These are phyloP conservation scores for Rousettus madagascariensis DNA, from an alignment of 2,797 vertebrate genomes.

Conservation along the genomic window DNA sequence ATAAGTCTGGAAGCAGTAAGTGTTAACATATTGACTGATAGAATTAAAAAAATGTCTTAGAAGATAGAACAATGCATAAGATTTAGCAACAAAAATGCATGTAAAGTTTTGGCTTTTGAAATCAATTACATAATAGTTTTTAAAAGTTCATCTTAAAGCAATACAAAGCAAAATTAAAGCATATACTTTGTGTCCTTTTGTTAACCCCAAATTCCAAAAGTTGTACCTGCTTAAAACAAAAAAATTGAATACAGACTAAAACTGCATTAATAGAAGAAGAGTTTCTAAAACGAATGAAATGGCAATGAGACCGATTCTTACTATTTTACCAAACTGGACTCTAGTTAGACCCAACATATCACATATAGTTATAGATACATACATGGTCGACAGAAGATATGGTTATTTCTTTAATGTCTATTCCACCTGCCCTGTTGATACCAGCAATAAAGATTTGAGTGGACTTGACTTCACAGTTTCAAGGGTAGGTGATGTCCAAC, in stretches of 20 bases:
- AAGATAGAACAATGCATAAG: neutral
- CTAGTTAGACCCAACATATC: neutral
- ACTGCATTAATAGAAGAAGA: neutral
- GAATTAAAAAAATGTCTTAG: neutral
- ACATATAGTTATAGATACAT: neutral
- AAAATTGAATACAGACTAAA: neutral
- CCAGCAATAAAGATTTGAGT: neutral
- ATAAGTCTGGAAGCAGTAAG: neutral
- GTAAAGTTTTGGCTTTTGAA: neutral
- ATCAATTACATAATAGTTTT: neutral
- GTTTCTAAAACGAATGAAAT: neutral
- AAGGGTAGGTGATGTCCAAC: neutral
- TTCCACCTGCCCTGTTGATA: neutral
- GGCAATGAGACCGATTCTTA: neutral
- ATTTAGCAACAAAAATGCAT: neutral
- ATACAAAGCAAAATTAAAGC: neutral
- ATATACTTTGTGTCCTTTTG: neutral
- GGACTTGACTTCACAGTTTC: neutral
- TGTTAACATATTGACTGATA: neutral
- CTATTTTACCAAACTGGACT: neutral
- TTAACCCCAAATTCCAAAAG: neutral
- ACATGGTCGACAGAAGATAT: neutral
- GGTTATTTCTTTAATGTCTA: neutral
- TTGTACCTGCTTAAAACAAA: neutral
- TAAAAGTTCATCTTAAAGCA: conserved; percentile 8